Percentiles rank a stretch among this genome's conserved stretches.
These are phyloP conservation scores for Clanis bilineata DNA, from an alignment of 2,888 invertebrate species.

Conservation along the genomic window DNA sequence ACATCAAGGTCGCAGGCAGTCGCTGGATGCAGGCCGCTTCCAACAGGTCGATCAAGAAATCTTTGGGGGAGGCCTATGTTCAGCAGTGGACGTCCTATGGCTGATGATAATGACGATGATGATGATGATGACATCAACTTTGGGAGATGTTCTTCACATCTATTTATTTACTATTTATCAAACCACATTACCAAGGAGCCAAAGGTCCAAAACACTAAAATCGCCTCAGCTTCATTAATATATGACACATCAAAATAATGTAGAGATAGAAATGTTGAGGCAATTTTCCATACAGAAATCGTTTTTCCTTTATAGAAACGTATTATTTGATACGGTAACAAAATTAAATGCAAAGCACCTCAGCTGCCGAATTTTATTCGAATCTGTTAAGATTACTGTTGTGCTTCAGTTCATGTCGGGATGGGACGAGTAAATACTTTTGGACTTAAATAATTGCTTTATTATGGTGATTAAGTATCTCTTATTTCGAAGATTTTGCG, in stretches of 20 bases:
- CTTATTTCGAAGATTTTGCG: too few species aligned
- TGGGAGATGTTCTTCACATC: too few species aligned
- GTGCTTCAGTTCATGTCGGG: not conserved
- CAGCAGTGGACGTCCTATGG: too few species aligned
- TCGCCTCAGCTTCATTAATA: not conserved
- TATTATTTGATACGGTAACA: slow-evolving; percentile 29
- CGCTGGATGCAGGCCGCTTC: too few species aligned
- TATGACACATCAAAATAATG: slow-evolving; percentile 21
- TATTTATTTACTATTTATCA: too few species aligned
- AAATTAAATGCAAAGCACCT: not conserved
- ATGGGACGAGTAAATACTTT: not conserved
- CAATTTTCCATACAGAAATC: slow-evolving; percentile 49
- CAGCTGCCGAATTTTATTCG: not conserved
- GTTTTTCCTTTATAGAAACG: slow-evolving; percentile 36
- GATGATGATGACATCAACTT: too few species aligned
- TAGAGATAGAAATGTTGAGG: slow-evolving; percentile 45
- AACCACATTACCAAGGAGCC: not conserved
- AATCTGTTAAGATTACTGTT: not conserved
- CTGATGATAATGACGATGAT: too few species aligned
- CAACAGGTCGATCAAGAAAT: too few species aligned
- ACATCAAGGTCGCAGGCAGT: too few species aligned
- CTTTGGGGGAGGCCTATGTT: too few species aligned
- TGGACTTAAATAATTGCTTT: not conserved
- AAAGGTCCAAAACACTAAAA: not conserved
- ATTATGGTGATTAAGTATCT: not conserved